Percentiles rank a stretch among this genome's conserved stretches.
Evolutionary conservation across 1,140 invertebrate species (phyloP).

Genomic region (Drosophila murphyi): DNA sequence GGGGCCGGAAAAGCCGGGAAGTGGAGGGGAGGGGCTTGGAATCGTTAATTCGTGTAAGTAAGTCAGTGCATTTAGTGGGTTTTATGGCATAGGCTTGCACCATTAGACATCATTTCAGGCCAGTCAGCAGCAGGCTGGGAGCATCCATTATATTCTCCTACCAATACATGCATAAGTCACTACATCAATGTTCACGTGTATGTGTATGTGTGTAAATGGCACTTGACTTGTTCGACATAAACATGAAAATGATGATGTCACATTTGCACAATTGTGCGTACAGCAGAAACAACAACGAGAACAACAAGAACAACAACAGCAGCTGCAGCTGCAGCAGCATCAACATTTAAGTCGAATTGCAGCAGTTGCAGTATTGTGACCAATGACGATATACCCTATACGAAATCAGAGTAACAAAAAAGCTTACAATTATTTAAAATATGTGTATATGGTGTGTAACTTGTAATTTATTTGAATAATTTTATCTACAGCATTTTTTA

Average conservation of each 20-base stretch:
- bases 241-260: slow-evolving; percentile 82
- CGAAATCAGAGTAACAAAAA: neutral
- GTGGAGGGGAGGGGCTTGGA: slow-evolving; percentile 17
- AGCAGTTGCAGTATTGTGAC: neutral
- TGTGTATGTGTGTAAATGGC: slow-evolving; percentile 66
- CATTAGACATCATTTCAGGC: slow-evolving; percentile 76
- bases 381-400: slow-evolving; percentile 15
- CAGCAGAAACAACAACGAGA: slow-evolving; percentile 51
- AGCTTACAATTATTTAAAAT: neutral
- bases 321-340: slow-evolving; percentile 30
- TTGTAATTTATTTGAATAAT: no score
- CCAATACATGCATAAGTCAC: slow-evolving; percentile 25
- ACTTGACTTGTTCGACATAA: slow-evolving; percentile 81
- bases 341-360: slow-evolving; percentile 38
- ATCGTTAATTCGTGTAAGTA: slow-evolving; percentile 64
- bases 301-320: slow-evolving; percentile 35
- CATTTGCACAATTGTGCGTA: slow-evolving; percentile 82
- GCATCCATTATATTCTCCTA: slow-evolving; percentile 68
- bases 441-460: no score
- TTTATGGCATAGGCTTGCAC: slow-evolving; percentile 76
- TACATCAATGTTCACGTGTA: neutral
- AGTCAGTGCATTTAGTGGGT: slow-evolving; percentile 78
- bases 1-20: no score
- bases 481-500: no score
- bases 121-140: slow-evolving; percentile 71